Conservation (phyloP, 2,113 vertebrate genomes). For the Verasper variegatus region DNA sequence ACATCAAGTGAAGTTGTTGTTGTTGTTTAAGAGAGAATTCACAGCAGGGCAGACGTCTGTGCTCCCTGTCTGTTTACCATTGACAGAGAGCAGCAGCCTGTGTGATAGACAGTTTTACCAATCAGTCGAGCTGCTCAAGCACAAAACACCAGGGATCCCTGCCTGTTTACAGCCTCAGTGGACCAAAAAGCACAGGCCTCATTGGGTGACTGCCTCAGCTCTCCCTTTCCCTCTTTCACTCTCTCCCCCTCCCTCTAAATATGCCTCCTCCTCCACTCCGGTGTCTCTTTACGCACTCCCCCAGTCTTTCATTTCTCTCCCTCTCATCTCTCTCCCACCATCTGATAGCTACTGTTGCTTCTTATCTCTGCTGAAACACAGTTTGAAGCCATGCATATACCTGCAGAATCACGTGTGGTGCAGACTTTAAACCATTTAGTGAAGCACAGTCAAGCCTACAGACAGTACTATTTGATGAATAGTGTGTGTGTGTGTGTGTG, state of each 20-base stretch:
- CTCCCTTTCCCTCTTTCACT: constrained; percentile 9
- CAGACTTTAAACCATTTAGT: constrained; percentile 17
- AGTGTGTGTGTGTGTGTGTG: too few species aligned
- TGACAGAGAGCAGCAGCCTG: constrained; percentile 63
- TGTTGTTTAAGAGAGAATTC: constrained; percentile 54
- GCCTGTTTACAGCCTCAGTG: constrained; percentile 69
- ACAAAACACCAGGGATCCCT: constrained; percentile 68
- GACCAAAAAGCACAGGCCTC: constrained; percentile 67
- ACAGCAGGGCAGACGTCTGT: constrained; percentile 34
- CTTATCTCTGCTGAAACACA: constrained; percentile 30
- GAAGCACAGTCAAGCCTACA: background rate
- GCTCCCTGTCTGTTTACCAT: constrained; percentile 65
- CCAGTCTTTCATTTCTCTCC: constrained; percentile 6
- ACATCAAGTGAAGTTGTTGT: constrained; percentile 56
- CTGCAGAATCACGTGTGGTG: constrained; percentile 32
- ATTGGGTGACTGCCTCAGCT: constrained; percentile 50
- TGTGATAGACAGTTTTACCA: constrained; percentile 76
- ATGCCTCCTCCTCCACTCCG: background rate
- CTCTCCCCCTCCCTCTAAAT: background rate
- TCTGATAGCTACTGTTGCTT: constrained; percentile 20
- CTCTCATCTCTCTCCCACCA: background rate
- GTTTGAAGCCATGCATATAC: constrained; percentile 23
- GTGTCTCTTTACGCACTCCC: constrained; percentile 16
- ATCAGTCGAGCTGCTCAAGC: constrained; percentile 75
- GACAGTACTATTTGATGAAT: too few species aligned